A percentile compares a stretch with the other conserved stretches of the same genome.
phyloP scores from a whole-genome alignment of 2,888 invertebrate species.

The Cantharis lateralis region DNA sequence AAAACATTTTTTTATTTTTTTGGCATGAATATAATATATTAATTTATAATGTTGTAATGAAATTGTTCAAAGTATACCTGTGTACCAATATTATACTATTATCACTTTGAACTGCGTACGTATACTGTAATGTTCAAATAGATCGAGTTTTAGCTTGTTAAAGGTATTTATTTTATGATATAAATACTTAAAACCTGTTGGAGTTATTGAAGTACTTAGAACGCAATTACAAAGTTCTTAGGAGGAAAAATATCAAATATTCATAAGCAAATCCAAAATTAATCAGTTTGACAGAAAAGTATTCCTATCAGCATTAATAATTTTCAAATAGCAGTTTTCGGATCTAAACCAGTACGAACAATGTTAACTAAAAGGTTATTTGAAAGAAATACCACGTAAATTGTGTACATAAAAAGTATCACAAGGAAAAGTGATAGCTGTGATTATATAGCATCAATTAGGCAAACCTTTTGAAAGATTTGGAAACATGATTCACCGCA shows the following conservation, averaged over 20 bases:
- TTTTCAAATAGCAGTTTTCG: neutral
- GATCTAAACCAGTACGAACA: too few relatives aligned
- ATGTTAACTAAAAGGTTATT: too few relatives aligned
- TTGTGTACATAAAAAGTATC: too few relatives aligned
- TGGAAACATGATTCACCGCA: too few relatives aligned
- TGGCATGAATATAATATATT: neutral
- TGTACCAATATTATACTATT: neutral
- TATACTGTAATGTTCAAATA: neutral
- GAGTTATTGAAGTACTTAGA: neutral
- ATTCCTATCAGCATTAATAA: neutral
- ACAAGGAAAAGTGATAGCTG: too few relatives aligned
- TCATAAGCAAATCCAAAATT: neutral
- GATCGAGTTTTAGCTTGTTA: neutral
- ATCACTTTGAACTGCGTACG: neutral
- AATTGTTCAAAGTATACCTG: neutral
- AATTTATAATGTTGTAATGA: neutral
- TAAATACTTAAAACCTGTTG: neutral
- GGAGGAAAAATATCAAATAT: neutral
- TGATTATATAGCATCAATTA: too few relatives aligned
- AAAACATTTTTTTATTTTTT: neutral
- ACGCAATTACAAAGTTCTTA: neutral
- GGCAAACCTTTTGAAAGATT: too few relatives aligned
- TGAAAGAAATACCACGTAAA: too few relatives aligned
- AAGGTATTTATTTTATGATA: neutral
- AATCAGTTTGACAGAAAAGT: neutral